phyloP scores from a whole-genome alignment of 2,797 vertebrate genomes.

The Carcharodon carcharias region DNA sequence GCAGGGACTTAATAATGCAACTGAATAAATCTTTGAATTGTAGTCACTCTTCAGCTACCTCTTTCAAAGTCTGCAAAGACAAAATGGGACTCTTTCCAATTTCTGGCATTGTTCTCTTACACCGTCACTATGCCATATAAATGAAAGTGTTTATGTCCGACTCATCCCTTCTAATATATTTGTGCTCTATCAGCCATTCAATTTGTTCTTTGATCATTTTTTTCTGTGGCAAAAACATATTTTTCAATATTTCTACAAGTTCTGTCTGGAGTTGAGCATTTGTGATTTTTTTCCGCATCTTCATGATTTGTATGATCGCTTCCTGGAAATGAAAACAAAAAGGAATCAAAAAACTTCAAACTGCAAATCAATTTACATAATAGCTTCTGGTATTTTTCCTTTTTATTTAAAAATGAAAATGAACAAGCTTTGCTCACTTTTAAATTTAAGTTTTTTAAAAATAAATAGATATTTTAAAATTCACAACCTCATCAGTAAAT shows the following conservation, averaged over 20 bases:
- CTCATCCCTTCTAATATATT: conserved; percentile 97
- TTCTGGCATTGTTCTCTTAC: conserved; percentile 22
- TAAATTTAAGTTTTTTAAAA: background rate
- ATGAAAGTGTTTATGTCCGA: conserved; percentile 98
- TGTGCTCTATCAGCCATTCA: conserved; percentile 99
- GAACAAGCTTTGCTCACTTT: background rate
- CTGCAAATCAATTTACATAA: background rate
- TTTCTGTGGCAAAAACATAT: conserved; percentile 99
- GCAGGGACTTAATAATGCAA: conserved; percentile 80
- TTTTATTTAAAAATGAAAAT: background rate
- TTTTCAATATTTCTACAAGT: conserved; percentile 99
- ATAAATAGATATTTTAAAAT: background rate
- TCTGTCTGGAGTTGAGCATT: conserved; percentile 98
- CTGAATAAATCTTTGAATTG: conserved; percentile 48
- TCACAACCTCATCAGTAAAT: background rate
- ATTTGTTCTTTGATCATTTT: conserved; percentile 99
- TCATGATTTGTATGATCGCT: conserved; percentile 99
- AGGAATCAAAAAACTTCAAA: conserved; percentile 34
- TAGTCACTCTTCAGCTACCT: conserved; percentile 33
- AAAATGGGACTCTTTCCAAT: conserved; percentile 1
- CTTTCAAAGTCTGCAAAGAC: conserved; percentile 34
- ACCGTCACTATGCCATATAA: conserved; percentile 81
- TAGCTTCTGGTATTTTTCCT: background rate
- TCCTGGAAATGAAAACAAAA: conserved; percentile 63
- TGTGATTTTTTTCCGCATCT: conserved; percentile 99